These are phyloP conservation scores for Teleopsis dalmanni DNA, from an alignment of 1,140 invertebrate species.

Conservation along the genomic window DNA sequence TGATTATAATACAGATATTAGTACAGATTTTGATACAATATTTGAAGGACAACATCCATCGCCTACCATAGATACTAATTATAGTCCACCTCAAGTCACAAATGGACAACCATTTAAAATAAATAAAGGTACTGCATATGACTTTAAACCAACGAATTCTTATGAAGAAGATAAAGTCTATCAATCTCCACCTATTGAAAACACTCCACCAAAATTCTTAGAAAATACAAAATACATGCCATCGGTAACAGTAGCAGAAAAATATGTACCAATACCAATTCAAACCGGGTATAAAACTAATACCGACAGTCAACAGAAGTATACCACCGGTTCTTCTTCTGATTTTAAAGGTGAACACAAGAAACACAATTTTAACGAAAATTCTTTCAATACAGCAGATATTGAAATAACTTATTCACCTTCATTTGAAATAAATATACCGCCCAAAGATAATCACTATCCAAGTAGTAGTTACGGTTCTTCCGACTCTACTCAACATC, in stretches of 20 bases:
- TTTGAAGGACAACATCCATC: too few relatives aligned
- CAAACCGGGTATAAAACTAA: constrained; percentile 1
- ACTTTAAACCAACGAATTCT: too few relatives aligned
- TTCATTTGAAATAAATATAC: constrained; percentile 25
- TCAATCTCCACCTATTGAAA: too few relatives aligned
- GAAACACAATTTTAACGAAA: constrained; percentile 15
- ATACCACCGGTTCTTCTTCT: constrained; percentile 23
- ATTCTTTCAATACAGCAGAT: neutral
- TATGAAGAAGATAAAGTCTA: too few relatives aligned
- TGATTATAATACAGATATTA: neutral
- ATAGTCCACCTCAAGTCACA: too few relatives aligned
- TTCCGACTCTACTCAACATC: constrained; percentile 1
- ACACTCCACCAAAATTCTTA: constrained; percentile 12
- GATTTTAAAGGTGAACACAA: constrained; percentile 34
- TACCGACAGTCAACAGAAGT: constrained; percentile 8
- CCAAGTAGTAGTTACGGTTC: constrained; percentile 4
- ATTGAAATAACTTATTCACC: constrained; percentile 33
- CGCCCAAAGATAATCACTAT: neutral
- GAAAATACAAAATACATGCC: constrained; percentile 16
- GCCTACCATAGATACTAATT: too few relatives aligned
- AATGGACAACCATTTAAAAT: too few relatives aligned
- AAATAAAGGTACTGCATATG: too few relatives aligned
- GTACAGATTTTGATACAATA: neutral
- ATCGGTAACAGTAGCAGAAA: constrained; percentile 10
- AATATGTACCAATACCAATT: constrained; percentile 27